Evolutionary conservation across 2,113 vertebrate species (phyloP), one percentile per base, ranked within the genome.

Genomic region (Columbina picui): DNA sequence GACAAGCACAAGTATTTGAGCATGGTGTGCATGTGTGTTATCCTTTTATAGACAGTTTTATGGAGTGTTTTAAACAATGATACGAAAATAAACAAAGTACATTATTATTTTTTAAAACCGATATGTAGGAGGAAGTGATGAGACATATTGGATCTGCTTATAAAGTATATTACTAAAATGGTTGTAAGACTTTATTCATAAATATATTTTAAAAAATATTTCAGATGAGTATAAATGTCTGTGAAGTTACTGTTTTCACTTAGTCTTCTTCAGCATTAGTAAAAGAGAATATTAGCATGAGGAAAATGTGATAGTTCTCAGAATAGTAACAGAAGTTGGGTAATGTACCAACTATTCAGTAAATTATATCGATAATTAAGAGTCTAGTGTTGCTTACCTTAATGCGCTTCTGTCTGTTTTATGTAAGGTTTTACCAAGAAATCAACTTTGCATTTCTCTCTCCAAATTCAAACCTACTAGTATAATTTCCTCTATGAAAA

Each of bases 341-440:
- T 94, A 95, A 87, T 87, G 68, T 94, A 96, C 65, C 13, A 97
- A 93, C 10, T 73, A 94, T 94, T 90, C 76, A 92, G 90, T 90
- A 97, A 93, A 96, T 93, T 2, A 87, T 81, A 89, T 25, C 1
- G 22, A 78, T 71, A 92, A 97, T 96, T 96, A 96, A 93, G 76
- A 94, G 39, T 73, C 69, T 80, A 85, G 75, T 93, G 84, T 96
- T 97, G 96, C 82, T 95, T 97, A 97, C 84, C 95, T 97, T 97
- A 97, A 97, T 95, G 75, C 87, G 89, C 74, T 97, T 97, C 81
- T 97, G 84, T 69, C 74, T 91, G 95, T 96, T 87, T 97, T 97
- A 97, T 97, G 90, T 87, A 95, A 96, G 50, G 27, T 97, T 97
- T 97, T 97, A 96, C 73, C 55, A 95, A 96, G 95, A 96, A 96